Conservation (phyloP, 2,888 invertebrate genomes). For the Microctonus hyperodae region DNA sequence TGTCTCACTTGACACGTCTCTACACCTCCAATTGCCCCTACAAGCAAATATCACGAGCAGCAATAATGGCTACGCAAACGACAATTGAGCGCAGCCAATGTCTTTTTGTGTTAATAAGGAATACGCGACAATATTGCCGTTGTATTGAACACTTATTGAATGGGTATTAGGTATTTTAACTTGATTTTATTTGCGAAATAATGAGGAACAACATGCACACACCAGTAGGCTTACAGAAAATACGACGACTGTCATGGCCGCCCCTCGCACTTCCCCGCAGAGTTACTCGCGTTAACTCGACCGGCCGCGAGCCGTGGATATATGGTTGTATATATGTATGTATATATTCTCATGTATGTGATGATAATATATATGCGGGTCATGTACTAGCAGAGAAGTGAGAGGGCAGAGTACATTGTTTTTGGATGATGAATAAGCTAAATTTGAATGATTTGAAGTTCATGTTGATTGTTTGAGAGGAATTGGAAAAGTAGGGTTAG, state of each 20-base stretch:
- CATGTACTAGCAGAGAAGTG: too few species aligned
- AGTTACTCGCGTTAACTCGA: constrained; percentile 47
- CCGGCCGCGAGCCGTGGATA: constrained; percentile 13
- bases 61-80: constrained; percentile 55
- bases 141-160: constrained; percentile 25
- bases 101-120: constrained; percentile 27
- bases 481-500: too few species aligned
- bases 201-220: constrained; percentile 37
- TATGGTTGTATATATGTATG: neutral
- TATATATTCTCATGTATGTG: neutral
- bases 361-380: neutral
- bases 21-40: constrained; percentile 52
- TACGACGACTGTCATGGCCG: constrained; percentile 58
- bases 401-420: too few species aligned
- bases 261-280: constrained; percentile 47
- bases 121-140: constrained; percentile 35
- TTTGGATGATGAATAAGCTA: too few species aligned
- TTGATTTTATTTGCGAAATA: constrained; percentile 6
- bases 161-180: neutral
- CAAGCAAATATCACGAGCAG: constrained; percentile 45
- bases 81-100: neutral
- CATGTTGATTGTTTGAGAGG: too few species aligned
- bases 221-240: constrained; percentile 52
- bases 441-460: too few species aligned
- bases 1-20: constrained; percentile 52